phyloP scores from a whole-genome alignment of 2,888 invertebrate species.

The Allacma fusca region DNA sequence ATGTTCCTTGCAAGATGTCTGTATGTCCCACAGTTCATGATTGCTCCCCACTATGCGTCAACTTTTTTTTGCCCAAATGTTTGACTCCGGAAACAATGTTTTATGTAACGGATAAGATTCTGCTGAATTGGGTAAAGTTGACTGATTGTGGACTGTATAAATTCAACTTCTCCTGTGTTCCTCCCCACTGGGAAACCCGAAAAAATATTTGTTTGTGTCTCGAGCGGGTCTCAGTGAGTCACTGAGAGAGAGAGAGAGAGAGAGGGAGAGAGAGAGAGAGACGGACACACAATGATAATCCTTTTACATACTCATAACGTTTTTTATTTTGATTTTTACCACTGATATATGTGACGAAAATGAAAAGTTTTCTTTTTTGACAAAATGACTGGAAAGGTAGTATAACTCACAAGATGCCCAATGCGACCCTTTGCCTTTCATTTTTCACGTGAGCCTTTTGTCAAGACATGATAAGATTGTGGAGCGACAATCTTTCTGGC shows the following conservation, averaged over 20 bases:
- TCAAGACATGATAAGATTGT: conserved; percentile 6
- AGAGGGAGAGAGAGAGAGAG: not conserved
- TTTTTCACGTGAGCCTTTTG: not conserved
- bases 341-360: conserved; percentile 8
- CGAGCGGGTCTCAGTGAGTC: conserved; percentile 1
- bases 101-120: conserved; percentile 32
- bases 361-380: conserved; percentile 8
- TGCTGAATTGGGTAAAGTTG: conserved; percentile 47
- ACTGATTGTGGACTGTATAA: conserved; percentile 36
- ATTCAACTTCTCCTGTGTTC: not conserved
- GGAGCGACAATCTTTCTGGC: not conserved
- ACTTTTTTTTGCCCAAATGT: conserved; percentile 32
- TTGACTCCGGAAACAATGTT: conserved; percentile 46
- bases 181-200: conserved; percentile 36
- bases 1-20: conserved; percentile 21
- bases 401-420: not conserved
- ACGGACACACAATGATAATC: conserved; percentile 5
- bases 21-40: conserved; percentile 39
- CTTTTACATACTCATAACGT: not conserved
- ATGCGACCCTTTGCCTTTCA: not conserved
- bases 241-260: not conserved
- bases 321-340: conserved; percentile 10
- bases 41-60: conserved; percentile 44
- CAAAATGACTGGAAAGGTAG: conserved; percentile 1
- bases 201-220: conserved; percentile 27